Evolutionary conservation across 2,888 invertebrate genomes (phyloP).

Genomic region (Drosophila pegasa): DNA sequence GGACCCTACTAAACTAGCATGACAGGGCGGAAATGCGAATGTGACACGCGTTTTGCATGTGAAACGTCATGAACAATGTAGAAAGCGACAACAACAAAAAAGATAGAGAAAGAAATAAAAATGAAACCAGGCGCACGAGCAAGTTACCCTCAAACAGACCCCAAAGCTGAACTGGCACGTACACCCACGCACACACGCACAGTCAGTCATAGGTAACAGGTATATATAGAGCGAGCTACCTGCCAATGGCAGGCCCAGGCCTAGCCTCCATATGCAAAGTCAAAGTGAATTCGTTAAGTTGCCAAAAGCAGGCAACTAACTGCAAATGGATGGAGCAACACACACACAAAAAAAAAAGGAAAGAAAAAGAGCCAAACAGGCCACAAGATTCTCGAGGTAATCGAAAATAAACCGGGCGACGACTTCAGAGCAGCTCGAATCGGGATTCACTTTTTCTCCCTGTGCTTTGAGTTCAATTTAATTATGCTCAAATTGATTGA

Average conservation of each 20-base stretch:
- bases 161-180: slow-evolving; percentile 21
- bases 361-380: slow-evolving; percentile 7
- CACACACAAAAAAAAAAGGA: too few relatives aligned
- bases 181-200: slow-evolving; percentile 5
- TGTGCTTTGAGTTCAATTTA: slow-evolving; percentile 31
- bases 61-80: slow-evolving; percentile 77
- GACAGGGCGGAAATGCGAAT: slow-evolving; percentile 79
- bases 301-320: slow-evolving; percentile 58
- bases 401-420: slow-evolving; percentile 26
- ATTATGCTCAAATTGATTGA: slow-evolving; percentile 49
- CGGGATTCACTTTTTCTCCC: neutral
- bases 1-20: slow-evolving; percentile 71
- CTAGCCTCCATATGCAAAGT: slow-evolving; percentile 40
- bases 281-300: slow-evolving; percentile 63
- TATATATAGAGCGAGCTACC: slow-evolving; percentile 12
- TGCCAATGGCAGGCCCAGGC: slow-evolving; percentile 23
- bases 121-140: slow-evolving; percentile 19
- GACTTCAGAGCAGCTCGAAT: slow-evolving; percentile 7
- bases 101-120: slow-evolving; percentile 10
- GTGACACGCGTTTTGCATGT: slow-evolving; percentile 82
- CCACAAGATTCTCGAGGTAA: slow-evolving; percentile 41
- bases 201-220: slow-evolving; percentile 12
- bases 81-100: slow-evolving; percentile 11
- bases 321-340: neutral
- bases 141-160: slow-evolving; percentile 35